Conservation (phyloP, 2,113 vertebrate species). For the Orthonyx spaldingii region DNA sequence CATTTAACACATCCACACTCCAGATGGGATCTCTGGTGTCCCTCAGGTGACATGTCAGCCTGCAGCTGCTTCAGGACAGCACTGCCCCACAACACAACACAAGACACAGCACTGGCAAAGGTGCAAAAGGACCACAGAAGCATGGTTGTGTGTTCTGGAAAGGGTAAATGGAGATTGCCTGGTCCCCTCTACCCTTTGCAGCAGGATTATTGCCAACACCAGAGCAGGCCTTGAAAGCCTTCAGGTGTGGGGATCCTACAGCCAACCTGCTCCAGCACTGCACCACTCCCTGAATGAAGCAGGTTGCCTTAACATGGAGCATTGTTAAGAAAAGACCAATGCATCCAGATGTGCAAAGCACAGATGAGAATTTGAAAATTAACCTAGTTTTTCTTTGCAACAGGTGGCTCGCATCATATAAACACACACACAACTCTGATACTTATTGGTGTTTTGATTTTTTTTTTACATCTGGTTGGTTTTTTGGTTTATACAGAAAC, state of each 20-base stretch:
- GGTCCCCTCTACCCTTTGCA: background rate
- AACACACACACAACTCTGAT: background rate
- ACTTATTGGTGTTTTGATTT: background rate
- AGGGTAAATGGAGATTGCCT: background rate
- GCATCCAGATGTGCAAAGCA: background rate
- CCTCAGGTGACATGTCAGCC: background rate
- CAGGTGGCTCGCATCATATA: background rate
- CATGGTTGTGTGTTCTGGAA: background rate
- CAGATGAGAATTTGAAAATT: background rate
- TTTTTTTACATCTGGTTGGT: background rate
- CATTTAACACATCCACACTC: background rate
- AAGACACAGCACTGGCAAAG: background rate
- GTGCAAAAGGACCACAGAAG: background rate
- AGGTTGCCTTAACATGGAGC: background rate
- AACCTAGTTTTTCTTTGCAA: background rate
- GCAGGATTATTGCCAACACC: background rate
- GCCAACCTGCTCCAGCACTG: background rate
- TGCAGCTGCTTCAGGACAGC: background rate
- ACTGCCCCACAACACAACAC: background rate
- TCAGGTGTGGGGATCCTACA: background rate
- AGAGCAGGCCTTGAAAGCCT: background rate
- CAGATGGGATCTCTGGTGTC: accelerated
- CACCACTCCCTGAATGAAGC: background rate
- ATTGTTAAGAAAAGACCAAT: background rate
- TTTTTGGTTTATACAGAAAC: background rate